phyloP scores from a whole-genome alignment of 2,888 invertebrate species.

The Synanthedon andrenaeformis region DNA sequence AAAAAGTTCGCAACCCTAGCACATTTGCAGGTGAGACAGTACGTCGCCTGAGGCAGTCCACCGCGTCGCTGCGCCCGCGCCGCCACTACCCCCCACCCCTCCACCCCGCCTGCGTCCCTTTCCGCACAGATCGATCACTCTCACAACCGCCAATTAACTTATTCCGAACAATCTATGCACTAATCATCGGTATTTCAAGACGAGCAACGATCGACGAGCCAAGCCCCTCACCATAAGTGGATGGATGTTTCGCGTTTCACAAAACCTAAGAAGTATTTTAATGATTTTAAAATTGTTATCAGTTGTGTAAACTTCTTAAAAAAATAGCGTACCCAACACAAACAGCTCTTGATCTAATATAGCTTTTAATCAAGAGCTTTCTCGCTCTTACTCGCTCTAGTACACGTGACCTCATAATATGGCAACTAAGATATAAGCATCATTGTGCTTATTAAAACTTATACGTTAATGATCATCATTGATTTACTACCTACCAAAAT shows the following conservation, averaged over 20 bases:
- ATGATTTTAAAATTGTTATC: background rate
- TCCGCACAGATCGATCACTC: slow-evolving; percentile 44
- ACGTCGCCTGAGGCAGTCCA: slow-evolving; percentile 53
- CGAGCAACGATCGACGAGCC: background rate
- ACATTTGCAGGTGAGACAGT: slow-evolving; percentile 50
- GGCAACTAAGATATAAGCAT: too few relatives aligned
- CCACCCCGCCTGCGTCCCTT: slow-evolving; percentile 11
- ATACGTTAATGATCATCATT: too few relatives aligned
- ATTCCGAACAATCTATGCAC: slow-evolving; percentile 38
- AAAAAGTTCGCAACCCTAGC: slow-evolving; percentile 31
- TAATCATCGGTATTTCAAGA: slow-evolving; percentile 22
- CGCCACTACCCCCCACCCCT: slow-evolving; percentile 11
- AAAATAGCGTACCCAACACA: too few relatives aligned
- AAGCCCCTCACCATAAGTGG: too few relatives aligned
- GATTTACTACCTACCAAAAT: too few relatives aligned
- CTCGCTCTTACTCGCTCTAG: too few relatives aligned
- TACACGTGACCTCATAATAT: too few relatives aligned
- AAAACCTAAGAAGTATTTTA: background rate
- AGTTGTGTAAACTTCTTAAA: too few relatives aligned
- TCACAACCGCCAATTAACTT: slow-evolving; percentile 53
- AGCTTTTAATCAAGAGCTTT: too few relatives aligned
- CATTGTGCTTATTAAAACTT: too few relatives aligned
- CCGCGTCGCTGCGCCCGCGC: slow-evolving; percentile 42
- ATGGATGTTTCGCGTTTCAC: too few relatives aligned
- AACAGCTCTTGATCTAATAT: too few relatives aligned